These are phyloP conservation scores for Emesis furor DNA, from an alignment of 2,888 invertebrate genomes.

Conservation along the genomic window DNA sequence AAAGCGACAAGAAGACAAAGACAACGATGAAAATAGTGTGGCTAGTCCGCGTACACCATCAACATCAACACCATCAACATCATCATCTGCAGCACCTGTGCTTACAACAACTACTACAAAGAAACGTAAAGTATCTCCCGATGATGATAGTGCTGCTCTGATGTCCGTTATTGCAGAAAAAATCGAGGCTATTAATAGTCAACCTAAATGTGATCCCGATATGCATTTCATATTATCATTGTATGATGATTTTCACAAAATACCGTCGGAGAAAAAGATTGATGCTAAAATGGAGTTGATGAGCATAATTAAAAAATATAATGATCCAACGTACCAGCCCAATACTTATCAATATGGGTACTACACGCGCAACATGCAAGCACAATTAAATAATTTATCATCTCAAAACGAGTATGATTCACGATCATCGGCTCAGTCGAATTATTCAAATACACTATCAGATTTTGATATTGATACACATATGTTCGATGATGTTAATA, in stretches of 20 bases:
- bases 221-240: slow-evolving; percentile 41
- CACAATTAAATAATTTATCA: slow-evolving; percentile 39
- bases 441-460: slow-evolving; percentile 38
- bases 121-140: slow-evolving; percentile 24
- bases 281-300: slow-evolving; percentile 39
- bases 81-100: slow-evolving; percentile 27
- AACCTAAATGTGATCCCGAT: slow-evolving; percentile 41
- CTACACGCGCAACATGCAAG: slow-evolving; percentile 34
- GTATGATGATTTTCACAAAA: slow-evolving; percentile 36
- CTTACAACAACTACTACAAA: slow-evolving; percentile 35
- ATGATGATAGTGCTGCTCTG: slow-evolving; percentile 24
- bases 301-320: slow-evolving; percentile 39
- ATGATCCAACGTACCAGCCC: slow-evolving; percentile 29
- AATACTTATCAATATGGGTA: slow-evolving; percentile 43
- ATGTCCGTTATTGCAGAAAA: slow-evolving; percentile 38
- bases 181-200: slow-evolving; percentile 33
- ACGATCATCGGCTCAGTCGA: slow-evolving; percentile 37
- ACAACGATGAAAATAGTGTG: slow-evolving; percentile 11
- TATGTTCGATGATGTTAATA: slow-evolving; percentile 34
- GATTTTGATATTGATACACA: slow-evolving; percentile 42
- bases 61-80: slow-evolving; percentile 24
- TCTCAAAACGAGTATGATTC: slow-evolving; percentile 30
- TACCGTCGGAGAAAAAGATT: slow-evolving; percentile 35
- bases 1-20: slow-evolving; percentile 13
- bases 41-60: slow-evolving; percentile 8